Conservation (phyloP, 2,797 vertebrate species). For the Columba guinea region DNA sequence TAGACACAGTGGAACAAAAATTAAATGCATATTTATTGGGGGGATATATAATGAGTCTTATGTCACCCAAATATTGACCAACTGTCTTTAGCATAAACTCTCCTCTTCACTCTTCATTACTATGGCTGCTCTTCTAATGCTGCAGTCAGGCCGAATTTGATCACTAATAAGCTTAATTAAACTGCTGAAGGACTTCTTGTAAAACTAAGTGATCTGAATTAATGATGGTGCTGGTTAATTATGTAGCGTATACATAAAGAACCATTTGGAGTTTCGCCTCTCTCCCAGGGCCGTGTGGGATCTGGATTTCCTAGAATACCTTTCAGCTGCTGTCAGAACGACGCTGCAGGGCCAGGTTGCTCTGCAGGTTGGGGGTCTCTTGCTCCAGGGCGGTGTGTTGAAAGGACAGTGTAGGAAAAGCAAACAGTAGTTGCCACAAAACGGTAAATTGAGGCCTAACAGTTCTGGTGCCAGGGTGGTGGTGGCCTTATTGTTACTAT, state of each 20-base stretch:
- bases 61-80: conserved; percentile 29
- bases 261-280: not conserved
- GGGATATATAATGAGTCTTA: not conserved
- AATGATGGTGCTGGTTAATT: conserved; percentile 24
- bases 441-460: not conserved
- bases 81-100: not conserved
- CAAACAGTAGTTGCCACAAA: not conserved
- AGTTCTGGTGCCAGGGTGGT: not conserved
- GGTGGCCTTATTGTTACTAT: not conserved
- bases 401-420: not conserved
- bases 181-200: conserved; percentile 43
- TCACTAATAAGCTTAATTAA: conserved; percentile 57
- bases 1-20: not conserved
- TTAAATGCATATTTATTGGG: conserved; percentile 38
- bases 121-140: not conserved
- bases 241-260: not conserved
- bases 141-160: not conserved
- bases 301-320: not conserved
- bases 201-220: conserved; percentile 40
- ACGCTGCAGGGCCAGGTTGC: not conserved
- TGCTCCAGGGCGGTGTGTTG: not conserved
- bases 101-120: not conserved
- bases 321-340: not conserved
- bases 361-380: not conserved
- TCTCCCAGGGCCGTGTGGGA: not conserved